Evolutionary conservation across 2,113 vertebrate species (phyloP), one percentile per base, ranked within the genome.

Genomic region (Takifugu flavidus): DNA sequence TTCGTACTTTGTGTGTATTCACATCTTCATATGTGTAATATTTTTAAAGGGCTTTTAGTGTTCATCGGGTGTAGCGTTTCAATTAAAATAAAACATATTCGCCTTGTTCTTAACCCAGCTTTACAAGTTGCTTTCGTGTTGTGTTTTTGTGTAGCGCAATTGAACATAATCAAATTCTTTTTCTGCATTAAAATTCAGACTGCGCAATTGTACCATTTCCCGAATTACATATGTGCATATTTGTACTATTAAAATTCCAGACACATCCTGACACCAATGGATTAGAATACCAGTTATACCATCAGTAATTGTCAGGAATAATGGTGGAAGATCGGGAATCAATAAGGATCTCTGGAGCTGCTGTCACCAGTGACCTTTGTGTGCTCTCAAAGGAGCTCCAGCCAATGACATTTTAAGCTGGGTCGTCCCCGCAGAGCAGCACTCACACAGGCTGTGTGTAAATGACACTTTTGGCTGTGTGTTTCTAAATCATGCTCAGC

Each of bases 351-450:
- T 75, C 31, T 64, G 78, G 77, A 77, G 65, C 65, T 67, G 13
- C 82, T 84, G 82, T 83, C 88, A 82, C 75, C 67, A 47, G 53
- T 89, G 89, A 90, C 91, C 89, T 92, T 92, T 89, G 47, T 61
- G 62, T 62, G 77, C 7, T 61, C 76, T 71, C 77, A 60, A 58
- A 67, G 83, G 74, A 62, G 67, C 66, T 14, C 65, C 68, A 66
- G 71, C 82, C 85, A 80, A 81, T 89, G 88, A 83, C 88, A 87
- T 84, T 86, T 89, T 55, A 66, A 67, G 56, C 70, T 67, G 60
- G 66, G 73, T 65, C 46, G 59, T 84, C 87, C 82, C 86, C 11
- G 3, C 69, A 74, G 87, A 82, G 53, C 59, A 56, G 62, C 59
- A 45, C 67, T 85, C 82, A 68, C 83, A 39, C 53, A 20, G 72